Evolutionary conservation across 2,113 vertebrate genomes (phyloP).

Genomic region (Lamprologus tigripictilis): DNA sequence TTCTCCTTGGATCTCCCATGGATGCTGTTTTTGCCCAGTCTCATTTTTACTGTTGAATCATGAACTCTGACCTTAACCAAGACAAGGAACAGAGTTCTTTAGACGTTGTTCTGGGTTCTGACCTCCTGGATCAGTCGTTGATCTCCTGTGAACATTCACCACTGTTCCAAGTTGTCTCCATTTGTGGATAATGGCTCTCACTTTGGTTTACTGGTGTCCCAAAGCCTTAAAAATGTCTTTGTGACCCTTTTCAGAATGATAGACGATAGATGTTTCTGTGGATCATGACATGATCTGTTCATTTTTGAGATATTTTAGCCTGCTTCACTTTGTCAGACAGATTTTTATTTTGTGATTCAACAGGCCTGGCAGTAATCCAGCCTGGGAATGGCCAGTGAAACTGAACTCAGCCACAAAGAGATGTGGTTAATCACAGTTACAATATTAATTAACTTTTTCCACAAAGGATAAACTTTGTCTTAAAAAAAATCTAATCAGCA

Average conservation of each 20-base stretch:
- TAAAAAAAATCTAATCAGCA: background rate
- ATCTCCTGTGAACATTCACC: background rate
- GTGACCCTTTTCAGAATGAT: background rate
- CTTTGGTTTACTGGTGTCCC: background rate
- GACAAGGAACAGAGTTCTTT: background rate
- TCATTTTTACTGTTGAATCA: background rate
- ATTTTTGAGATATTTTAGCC: background rate
- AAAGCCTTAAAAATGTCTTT: background rate
- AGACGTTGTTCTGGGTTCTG: background rate
- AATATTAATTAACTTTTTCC: background rate
- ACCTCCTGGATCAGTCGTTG: background rate
- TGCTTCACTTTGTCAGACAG: background rate
- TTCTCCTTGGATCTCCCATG: background rate
- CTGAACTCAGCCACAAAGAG: background rate
- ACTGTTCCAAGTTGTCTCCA: background rate
- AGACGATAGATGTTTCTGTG: background rate
- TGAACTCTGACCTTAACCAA: background rate
- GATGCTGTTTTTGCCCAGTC: background rate
- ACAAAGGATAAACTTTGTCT: background rate
- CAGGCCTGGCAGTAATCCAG: background rate
- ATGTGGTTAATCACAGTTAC: background rate
- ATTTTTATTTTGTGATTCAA: background rate
- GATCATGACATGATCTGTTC: background rate
- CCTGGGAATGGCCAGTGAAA: background rate
- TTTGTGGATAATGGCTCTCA: background rate